phyloP scores from a whole-genome alignment of 2,113 vertebrate genomes.

The Microcebus ravelobensis region DNA sequence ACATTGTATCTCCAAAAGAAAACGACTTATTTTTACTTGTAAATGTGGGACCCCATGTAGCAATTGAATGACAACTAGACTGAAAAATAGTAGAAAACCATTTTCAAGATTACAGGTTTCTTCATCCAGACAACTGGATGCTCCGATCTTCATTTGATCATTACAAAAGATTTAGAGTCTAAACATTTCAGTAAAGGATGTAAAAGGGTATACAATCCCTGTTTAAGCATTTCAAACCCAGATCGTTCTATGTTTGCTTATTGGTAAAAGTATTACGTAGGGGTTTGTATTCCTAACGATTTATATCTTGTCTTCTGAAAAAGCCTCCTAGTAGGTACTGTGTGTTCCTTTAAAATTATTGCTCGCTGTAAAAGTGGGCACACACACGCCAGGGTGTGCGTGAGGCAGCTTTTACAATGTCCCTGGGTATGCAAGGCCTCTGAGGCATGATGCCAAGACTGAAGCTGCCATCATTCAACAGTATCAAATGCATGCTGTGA shows the following conservation, averaged over 20 bases:
- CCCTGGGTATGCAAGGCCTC: slow-evolving; percentile 68
- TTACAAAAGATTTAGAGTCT: not conserved
- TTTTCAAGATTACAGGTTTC: slow-evolving; percentile 4
- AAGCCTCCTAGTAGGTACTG: slow-evolving; percentile 54
- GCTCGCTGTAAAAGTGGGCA: slow-evolving; percentile 67
- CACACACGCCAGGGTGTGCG: slow-evolving; percentile 75
- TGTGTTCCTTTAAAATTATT: slow-evolving; percentile 77
- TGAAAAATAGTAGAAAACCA: not conserved
- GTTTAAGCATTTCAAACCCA: not conserved
- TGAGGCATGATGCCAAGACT: slow-evolving; percentile 68
- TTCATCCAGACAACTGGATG: not conserved
- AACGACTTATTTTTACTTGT: not conserved
- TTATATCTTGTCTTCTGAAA: slow-evolving; percentile 48
- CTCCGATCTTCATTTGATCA: not conserved
- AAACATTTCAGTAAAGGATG: not conserved
- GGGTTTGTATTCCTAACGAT: not conserved
- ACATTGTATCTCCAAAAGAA: not conserved
- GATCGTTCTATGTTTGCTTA: not conserved
- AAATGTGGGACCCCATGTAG: not conserved
- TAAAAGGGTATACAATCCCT: not conserved
- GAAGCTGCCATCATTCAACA: slow-evolving; percentile 59
- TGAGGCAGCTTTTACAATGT: slow-evolving; percentile 64
- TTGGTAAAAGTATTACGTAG: slow-evolving; percentile 13
- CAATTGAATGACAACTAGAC: not conserved
- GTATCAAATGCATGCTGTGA: slow-evolving; percentile 60